These are phyloP conservation scores for Ciona savignyi DNA, from an alignment of 23 tunicate genomes.

Conservation along the genomic window DNA sequence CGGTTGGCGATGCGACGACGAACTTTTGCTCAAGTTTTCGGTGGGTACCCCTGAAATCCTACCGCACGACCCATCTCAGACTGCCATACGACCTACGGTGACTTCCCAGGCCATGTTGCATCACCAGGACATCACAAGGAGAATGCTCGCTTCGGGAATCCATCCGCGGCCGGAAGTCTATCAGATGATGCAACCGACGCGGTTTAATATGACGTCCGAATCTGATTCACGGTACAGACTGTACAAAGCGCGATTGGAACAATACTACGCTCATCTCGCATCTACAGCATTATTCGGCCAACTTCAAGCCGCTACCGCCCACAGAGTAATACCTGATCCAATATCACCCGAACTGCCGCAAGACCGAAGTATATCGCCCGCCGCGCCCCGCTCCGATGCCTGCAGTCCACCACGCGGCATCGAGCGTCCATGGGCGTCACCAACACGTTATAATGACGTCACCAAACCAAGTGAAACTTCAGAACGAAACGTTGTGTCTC, in stretches of 20 bases:
- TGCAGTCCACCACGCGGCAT: slow-evolving; percentile 7
- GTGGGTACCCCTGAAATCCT: not conserved
- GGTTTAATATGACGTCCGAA: not conserved
- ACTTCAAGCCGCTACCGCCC: slow-evolving; percentile 5
- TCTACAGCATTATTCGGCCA: slow-evolving; percentile 21
- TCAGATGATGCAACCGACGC: not conserved
- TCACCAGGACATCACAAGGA: not conserved
- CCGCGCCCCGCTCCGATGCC: not conserved
- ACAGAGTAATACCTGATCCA: not conserved
- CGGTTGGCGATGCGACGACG: slow-evolving; percentile 79
- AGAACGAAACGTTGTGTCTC: not conserved
- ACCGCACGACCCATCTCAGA: not conserved
- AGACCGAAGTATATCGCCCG: not conserved
- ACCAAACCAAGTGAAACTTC: not conserved
- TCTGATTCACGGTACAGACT: not conserved
- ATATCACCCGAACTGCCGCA: not conserved
- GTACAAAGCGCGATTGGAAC: slow-evolving; percentile 13
- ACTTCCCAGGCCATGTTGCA: not conserved
- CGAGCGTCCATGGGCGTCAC: slow-evolving; percentile 16
- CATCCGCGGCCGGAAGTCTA: not conserved
- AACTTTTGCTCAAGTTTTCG: slow-evolving; percentile 81
- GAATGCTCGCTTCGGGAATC: not conserved
- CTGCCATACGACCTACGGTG: not conserved
- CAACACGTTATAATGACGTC: not conserved
- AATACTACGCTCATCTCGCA: slow-evolving; percentile 57